Conservation (phyloP, 2,113 vertebrate genomes). For the Gadus chalcogrammus region DNA sequence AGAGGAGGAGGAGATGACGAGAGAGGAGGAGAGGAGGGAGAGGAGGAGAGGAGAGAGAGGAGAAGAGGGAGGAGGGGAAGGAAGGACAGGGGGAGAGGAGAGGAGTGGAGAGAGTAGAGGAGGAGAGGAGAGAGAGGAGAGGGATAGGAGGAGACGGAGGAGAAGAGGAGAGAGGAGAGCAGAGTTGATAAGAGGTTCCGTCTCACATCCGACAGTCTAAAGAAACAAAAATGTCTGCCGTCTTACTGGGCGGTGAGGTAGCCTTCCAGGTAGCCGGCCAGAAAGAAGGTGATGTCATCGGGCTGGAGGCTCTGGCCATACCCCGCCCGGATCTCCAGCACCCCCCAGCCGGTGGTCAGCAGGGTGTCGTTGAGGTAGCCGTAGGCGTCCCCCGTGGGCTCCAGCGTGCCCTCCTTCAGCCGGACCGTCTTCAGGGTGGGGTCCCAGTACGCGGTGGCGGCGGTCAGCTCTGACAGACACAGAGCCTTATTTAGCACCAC, state of each 20-base stretch:
- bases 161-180: too few species aligned
- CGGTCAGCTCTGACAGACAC: slow-evolving; percentile 43
- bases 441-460: slow-evolving; percentile 83
- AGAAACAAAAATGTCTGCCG: too few species aligned
- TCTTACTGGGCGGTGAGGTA: slow-evolving; percentile 88
- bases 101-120: too few species aligned
- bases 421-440: slow-evolving; percentile 63
- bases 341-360: slow-evolving; percentile 80
- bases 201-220: too few species aligned
- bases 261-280: slow-evolving; percentile 86
- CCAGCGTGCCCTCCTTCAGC: slow-evolving; percentile 74
- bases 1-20: too few species aligned
- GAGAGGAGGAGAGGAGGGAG: too few species aligned
- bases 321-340: slow-evolving; percentile 85
- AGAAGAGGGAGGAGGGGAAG: background rate
- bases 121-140: background rate
- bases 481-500: background rate
- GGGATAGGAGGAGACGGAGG: too few species aligned
- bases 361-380: slow-evolving; percentile 84
- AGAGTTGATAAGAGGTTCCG: too few species aligned
- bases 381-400: slow-evolving; percentile 78
- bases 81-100: too few species aligned
- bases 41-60: too few species aligned
- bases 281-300: slow-evolving; percentile 81
- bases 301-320: slow-evolving; percentile 72